phyloP scores from a whole-genome alignment of 2,888 invertebrate species.

The Aphidius colemani region DNA sequence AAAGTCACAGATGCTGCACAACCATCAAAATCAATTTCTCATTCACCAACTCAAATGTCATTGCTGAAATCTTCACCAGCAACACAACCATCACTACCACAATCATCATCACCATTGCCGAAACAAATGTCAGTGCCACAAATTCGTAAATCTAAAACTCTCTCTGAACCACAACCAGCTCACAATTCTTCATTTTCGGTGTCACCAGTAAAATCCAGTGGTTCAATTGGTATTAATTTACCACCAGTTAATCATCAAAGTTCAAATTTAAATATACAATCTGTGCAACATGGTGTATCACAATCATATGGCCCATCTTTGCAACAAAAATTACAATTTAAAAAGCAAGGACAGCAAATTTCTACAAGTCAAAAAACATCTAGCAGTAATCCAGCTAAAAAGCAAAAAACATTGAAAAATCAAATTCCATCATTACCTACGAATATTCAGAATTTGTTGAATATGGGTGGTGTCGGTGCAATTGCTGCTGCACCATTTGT shows the following conservation, averaged over 20 bases:
- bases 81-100: constrained; percentile 27
- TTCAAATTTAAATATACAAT: constrained; percentile 40
- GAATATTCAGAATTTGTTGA: constrained; percentile 40
- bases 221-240: constrained; percentile 30
- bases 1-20: constrained; percentile 41
- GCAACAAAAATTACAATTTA: constrained; percentile 54
- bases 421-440: constrained; percentile 37
- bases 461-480: constrained; percentile 22
- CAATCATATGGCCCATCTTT: constrained; percentile 46
- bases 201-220: constrained; percentile 38
- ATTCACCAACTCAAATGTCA: constrained; percentile 46
- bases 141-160: constrained; percentile 50
- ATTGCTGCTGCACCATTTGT: constrained; percentile 40
- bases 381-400: constrained; percentile 37
- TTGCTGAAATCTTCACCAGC: constrained; percentile 46
- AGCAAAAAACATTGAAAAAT: constrained; percentile 35
- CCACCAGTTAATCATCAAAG: constrained; percentile 41
- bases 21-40: constrained; percentile 27
- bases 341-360: constrained; percentile 49
- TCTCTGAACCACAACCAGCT: constrained; percentile 50
- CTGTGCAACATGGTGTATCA: constrained; percentile 40
- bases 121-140: constrained; percentile 44
- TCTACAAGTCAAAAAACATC: constrained; percentile 18
- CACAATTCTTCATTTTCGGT: constrained; percentile 46
- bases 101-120: constrained; percentile 25